A percentile compares a stretch with the other conserved stretches of the same genome.
phyloP scores from a whole-genome alignment of 1,140 invertebrate genomes.

The Phenacoccus solenopsis region DNA sequence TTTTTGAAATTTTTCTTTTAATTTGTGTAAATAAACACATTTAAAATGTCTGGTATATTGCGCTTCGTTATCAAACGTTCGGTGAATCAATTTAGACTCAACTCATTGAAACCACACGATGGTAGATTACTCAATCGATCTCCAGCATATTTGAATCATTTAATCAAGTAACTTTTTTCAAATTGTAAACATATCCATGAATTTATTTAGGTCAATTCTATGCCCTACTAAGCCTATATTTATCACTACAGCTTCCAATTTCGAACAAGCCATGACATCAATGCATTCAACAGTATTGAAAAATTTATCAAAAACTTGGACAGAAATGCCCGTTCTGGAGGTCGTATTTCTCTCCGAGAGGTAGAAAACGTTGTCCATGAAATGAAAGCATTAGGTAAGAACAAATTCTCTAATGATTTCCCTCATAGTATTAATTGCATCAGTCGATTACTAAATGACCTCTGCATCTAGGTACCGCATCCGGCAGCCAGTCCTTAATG shows the following conservation, averaged over 20 bases:
- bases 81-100: neutral
- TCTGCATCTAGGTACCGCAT: constrained; percentile 39
- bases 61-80: neutral
- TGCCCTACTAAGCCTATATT: neutral
- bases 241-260: too few relatives aligned
- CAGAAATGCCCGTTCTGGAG: constrained; percentile 50
- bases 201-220: neutral
- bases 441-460: too few relatives aligned
- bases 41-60: neutral
- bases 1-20: too few relatives aligned
- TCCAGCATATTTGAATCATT: neutral
- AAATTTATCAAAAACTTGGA: constrained; percentile 49
- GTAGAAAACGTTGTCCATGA: constrained; percentile 60
- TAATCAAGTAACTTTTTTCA: neutral
- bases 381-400: constrained; percentile 43
- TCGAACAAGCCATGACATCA: too few relatives aligned
- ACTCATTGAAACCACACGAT: neutral
- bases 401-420: neutral
- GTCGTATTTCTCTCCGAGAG: constrained; percentile 52
- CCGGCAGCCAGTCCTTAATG: constrained; percentile 57
- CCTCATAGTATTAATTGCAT: neutral
- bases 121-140: neutral
- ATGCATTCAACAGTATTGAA: constrained; percentile 35
- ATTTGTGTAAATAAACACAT: too few relatives aligned
- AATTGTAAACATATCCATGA: neutral